Evolutionary conservation across 2,113 vertebrate genomes (phyloP).

Genomic region (Mola mola): DNA sequence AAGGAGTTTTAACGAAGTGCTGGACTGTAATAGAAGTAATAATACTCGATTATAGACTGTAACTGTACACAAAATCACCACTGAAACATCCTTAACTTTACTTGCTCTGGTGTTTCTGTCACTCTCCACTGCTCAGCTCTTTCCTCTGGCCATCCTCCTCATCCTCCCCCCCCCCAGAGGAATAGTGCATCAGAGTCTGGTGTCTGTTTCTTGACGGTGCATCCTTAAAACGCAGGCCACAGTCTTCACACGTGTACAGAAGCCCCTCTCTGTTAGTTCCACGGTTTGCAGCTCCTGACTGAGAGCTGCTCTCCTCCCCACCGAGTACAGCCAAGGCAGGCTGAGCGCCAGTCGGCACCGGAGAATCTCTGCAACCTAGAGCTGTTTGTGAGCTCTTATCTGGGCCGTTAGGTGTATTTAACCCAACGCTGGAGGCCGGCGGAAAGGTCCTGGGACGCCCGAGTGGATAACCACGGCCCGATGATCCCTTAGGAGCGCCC

Average conservation of each 20-base stretch:
- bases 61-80: too few species aligned
- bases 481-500: neutral
- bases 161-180: conserved; percentile 56
- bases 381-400: neutral
- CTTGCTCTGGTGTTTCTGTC: conserved; percentile 3
- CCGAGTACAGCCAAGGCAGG: neutral
- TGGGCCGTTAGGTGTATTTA: conserved; percentile 6
- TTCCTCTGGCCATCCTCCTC: conserved; percentile 18
- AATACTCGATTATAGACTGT: too few species aligned
- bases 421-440: neutral
- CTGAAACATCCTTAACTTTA: too few species aligned
- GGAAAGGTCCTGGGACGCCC: conserved; percentile 57
- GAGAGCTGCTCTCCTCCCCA: conserved; percentile 14
- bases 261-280: conserved; percentile 35
- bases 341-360: neutral
- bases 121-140: conserved; percentile 2
- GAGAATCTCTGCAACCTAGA: conserved; percentile 2
- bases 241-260: conserved; percentile 82
- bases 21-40: too few species aligned
- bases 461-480: conserved; percentile 4
- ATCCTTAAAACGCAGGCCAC: conserved; percentile 80
- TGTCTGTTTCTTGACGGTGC: conserved; percentile 82
- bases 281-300: neutral
- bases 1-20: too few species aligned
- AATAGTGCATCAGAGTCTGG: conserved; percentile 80